These are phyloP conservation scores for Adelges cooleyi DNA, from an alignment of 1,140 invertebrate species.

Conservation along the genomic window DNA sequence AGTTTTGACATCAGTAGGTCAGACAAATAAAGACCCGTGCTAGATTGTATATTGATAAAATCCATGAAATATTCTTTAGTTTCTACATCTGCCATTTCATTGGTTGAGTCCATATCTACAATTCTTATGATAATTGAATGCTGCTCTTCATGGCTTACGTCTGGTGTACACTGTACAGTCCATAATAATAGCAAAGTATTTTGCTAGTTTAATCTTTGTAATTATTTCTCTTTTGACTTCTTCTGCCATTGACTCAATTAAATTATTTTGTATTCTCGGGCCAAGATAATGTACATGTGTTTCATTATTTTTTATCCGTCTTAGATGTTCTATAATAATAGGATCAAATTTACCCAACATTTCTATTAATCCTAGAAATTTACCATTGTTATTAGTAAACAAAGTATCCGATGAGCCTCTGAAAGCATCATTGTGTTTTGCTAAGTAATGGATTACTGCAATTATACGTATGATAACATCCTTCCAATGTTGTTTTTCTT, in stretches of 20 bases:
- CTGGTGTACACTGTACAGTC: too few species aligned
- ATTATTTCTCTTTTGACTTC: background rate
- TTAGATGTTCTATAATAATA: background rate
- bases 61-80: too few species aligned
- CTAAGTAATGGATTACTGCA: background rate
- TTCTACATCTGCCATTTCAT: too few species aligned
- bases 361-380: background rate
- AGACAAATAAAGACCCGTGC: background rate
- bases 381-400: background rate
- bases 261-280: background rate
- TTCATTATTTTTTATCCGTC: background rate
- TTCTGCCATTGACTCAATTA: background rate
- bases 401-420: background rate
- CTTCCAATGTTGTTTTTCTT: constrained; percentile 3
- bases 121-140: too few species aligned
- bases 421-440: background rate
- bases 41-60: background rate
- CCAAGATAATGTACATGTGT: background rate
- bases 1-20: background rate
- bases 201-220: background rate
- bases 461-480: background rate
- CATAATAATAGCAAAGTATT: too few species aligned
- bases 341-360: background rate
- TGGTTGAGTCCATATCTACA: too few species aligned
- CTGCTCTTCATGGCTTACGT: too few species aligned